Evolutionary conservation across 2,797 vertebrate genomes (phyloP).

Genomic region (Platalea minor): DNA sequence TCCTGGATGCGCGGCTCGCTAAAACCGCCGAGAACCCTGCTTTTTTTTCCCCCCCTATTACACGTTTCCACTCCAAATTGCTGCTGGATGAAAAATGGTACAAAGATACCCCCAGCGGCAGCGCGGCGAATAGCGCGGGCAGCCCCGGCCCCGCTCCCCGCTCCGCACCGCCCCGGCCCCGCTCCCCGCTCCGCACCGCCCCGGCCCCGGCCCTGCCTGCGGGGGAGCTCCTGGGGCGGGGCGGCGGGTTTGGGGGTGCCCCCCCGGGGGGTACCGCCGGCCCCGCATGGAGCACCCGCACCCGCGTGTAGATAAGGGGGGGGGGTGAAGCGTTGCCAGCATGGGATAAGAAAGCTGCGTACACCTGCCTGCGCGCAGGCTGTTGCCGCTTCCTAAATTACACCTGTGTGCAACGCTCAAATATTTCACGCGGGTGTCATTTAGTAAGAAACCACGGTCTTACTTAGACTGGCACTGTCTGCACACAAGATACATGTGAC

Average conservation of each 20-base stretch:
- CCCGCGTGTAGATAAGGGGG: accelerated
- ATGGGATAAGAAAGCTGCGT: neutral
- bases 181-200: neutral
- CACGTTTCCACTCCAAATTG: constrained; percentile 79
- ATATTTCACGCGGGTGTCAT: neutral
- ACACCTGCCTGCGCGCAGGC: neutral
- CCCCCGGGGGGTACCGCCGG: neutral
- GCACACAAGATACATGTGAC: neutral
- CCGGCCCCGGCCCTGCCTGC: neutral
- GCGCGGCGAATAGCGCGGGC: constrained; percentile 53
- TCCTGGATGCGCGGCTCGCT: constrained; percentile 82
- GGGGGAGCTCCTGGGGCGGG: neutral
- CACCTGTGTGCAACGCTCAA: neutral
- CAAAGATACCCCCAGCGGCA: constrained; percentile 90
- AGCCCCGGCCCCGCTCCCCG: neutral
- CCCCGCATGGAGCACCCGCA: neutral
- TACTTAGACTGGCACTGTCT: neutral
- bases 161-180: neutral
- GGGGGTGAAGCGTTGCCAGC: accelerated
- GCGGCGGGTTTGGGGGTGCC: neutral
- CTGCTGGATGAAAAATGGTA: constrained; percentile 84
- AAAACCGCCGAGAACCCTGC: constrained; percentile 80
- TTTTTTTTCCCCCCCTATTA: constrained; percentile 69
- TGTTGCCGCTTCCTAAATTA: neutral
- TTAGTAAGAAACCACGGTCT: neutral